Evolutionary conservation across 2,888 invertebrate species (phyloP), one percentile per base, ranked within the genome.

Genomic region (Eupithecia exiguata): DNA sequence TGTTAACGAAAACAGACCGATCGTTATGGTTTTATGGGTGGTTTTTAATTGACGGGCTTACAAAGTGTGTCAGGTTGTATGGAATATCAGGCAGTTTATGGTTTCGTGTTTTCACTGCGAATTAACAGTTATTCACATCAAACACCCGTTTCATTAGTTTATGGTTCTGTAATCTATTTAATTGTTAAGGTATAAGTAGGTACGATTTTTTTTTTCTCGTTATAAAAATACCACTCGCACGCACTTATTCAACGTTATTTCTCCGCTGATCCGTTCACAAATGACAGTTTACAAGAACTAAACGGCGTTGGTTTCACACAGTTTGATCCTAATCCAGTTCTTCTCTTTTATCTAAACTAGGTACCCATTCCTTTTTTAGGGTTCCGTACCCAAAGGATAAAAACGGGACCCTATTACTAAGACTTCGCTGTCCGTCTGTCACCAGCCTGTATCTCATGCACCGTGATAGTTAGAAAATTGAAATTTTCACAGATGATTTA

Each of bases 1-100:
- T 74, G 68, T 68, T 70, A 61, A 74, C 67, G 69, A 69, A 69
- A 71, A 71, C 70, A 68, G 53, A 30, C 65, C 36, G 73, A 62
- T 73, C 76, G 49, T 76, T 76, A 76, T 73, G 73, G 69, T 71
- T 76, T 75, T 76, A 76, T 76, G 66, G 69, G 5, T 21, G 16
- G 21, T 67, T 18, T 66, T 73, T 73, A 76, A 73, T 71, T 73
- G 69, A 69, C 73, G 58, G 36, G 25, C 65, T 70, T 71, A 73
- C 73, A 63, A 70, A 66, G 62, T 75, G 68, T 63, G 70, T 38
- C 68, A 62, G 63, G 58, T 76, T 73, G 72, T 73, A 72, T 72
- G 63, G 72, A 62, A 62, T 69, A 65, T 62, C 25, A 65, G 36
- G 30, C 40, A 4, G 5, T 71, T 74, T 75, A 69, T 53, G 21